Base-by-base conservation (phyloP, 2,797 vertebrate species). In the Leuciscus waleckii region DNA sequence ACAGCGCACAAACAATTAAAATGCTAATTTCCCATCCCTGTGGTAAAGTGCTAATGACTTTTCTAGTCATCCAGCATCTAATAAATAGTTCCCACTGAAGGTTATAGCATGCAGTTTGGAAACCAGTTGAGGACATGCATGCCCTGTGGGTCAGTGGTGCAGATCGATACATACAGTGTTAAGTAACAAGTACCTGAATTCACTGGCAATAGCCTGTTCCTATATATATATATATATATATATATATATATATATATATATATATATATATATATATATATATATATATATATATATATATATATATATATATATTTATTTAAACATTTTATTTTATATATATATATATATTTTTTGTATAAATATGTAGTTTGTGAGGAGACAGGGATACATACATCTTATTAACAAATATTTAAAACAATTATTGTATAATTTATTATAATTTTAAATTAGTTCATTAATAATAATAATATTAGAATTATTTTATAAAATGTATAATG, bases 1-100 rank as follows among this genome's bases (percentile, higher is more conserved):
- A 91, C 92, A 88, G 89, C 87, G 90, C 93, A 92, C 91, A 92
- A 95, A 95, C 93, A 94, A 95, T 95, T 95, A 94, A 95, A 95
- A 95, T 95, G 94, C 93, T 93, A 95, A 95, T 95, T 93, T 91
- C 35, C 86, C 89, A 91, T 92, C 91, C 92, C 93, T 86, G 88
- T 84, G 86, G 90, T 90, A 37, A 88, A 87, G 91, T 89, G 92
- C 91, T 94, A 94, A 94, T 92, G 92, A 92, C 88, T 92, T 88
- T 90, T 89, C 88, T 87, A 90, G 87, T 86, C 91, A 87, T 91
- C 86, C 90, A 87, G 84, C 75, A 51, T 41, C 65, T 85, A 81
- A 89, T 86, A 86, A 86, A 86, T 84, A 73, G 71, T 84, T 84
- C 69, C 85, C 49, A 51, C 63, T 86, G 85, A 86, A 78, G 82